Conservation (phyloP, 2,888 invertebrate genomes). For the Hoplodrina blanda region DNA sequence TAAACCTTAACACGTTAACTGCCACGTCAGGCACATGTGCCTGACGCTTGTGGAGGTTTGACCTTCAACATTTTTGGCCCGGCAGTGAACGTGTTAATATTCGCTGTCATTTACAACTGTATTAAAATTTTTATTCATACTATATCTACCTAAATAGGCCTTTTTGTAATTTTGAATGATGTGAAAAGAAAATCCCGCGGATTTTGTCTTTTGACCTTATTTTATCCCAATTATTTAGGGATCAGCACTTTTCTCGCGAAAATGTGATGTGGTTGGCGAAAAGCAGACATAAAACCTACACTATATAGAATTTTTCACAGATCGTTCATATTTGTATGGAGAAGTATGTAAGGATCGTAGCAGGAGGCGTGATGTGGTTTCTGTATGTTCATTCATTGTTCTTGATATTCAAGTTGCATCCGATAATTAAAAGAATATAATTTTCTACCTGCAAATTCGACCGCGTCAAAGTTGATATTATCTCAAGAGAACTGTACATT, state of each 20-base stretch:
- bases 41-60: no score
- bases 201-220: constrained; percentile 23
- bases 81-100: no score
- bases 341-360: no score
- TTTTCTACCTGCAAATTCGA: no score
- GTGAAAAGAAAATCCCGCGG: constrained; percentile 16
- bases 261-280: constrained; percentile 9
- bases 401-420: not conserved
- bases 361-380: no score
- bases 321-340: not conserved
- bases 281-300: not conserved
- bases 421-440: no score
- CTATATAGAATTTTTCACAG: not conserved
- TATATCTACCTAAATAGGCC: not conserved
- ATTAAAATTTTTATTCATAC: no score
- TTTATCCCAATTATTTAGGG: constrained; percentile 52
- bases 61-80: no score
- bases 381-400: not conserved
- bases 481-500: no score
- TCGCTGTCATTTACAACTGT: not conserved
- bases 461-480: no score
- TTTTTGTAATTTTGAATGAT: constrained; percentile 15
- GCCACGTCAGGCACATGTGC: no score
- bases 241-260: constrained; percentile 43
- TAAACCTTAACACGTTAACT: no score